Conservation (phyloP, 2,797 vertebrate genomes). For the Schizopygopsis pylzovi region DNA sequence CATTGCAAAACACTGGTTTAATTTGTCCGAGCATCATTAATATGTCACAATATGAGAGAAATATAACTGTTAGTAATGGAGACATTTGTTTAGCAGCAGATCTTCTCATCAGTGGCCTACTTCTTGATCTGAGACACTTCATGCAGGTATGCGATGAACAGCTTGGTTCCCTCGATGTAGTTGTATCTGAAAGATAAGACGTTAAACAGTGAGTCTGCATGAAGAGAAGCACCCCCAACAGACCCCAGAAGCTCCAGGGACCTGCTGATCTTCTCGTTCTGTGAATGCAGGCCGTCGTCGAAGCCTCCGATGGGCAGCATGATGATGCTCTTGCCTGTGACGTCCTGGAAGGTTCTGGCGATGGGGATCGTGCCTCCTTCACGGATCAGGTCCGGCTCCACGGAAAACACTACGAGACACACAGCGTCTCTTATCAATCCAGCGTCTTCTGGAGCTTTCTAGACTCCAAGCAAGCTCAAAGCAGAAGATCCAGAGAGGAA, state of each 20-base stretch:
- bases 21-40: not conserved
- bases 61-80: not conserved
- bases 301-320: slow-evolving; percentile 91
- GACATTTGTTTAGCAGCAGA: not conserved
- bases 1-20: slow-evolving; percentile 23
- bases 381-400: slow-evolving; percentile 87
- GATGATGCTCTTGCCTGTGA: slow-evolving; percentile 84
- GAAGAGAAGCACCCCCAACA: not conserved
- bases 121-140: slow-evolving; percentile 75
- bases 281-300: slow-evolving; percentile 89
- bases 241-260: slow-evolving; percentile 55
- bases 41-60: not conserved
- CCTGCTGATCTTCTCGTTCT: slow-evolving; percentile 97
- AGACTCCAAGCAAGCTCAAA: too few species aligned
- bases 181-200: slow-evolving; percentile 78
- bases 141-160: slow-evolving; percentile 82
- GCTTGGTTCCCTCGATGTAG: slow-evolving; percentile 90
- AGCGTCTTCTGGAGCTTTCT: not conserved
- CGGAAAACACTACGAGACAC: slow-evolving; percentile 81
- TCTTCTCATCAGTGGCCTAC: slow-evolving; percentile 26
- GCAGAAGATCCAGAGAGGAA: too few species aligned
- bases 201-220: not conserved
- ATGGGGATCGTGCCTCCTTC: slow-evolving; percentile 92
- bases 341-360: slow-evolving; percentile 84
- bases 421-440: not conserved